Base-by-base conservation (phyloP, 2,888 invertebrate species). In the Fragum fragum region DNA sequence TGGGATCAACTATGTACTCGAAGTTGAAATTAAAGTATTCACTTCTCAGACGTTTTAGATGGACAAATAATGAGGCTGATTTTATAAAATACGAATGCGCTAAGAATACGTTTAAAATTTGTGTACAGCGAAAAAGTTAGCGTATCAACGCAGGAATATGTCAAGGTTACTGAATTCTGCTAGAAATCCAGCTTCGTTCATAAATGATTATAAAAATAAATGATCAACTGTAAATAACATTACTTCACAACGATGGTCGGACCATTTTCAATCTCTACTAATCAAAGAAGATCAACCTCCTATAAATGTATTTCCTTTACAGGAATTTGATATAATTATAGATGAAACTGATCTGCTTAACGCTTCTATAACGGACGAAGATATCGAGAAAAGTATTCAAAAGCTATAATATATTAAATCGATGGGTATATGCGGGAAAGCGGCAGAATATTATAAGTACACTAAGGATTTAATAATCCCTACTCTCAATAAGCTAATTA, bases 401-500 rank as follows among this genome's bases (percentile, higher is more conserved):
- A 59, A 61, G 39, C 28, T 73, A n/a, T 42, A 73, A 26, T 3
- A 2, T 28, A 47, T 42, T 21, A 73, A 59, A 39, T 39, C 73
- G 18, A 29, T 29, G 42, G 73, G 73, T 39, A 59, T 21, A 18
- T 59, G 61, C 36, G 73, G 73, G 0, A 57, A 42, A 23, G 73
- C 36, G 1, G 28, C 73, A 2, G 73, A 73, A 59, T 73, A 29
- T 61, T 61, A 73, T 59, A 73, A 61, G 28, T 18, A 57, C 26
- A 26, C 72, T 11, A 26, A 29, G 18, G 9, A 47, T 52, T 29
- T 70, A 16, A 47, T 70, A 7, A 52, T 21, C n/a, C 70, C 53
- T 11, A 28, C 28, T 18, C 14, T 70, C 2, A 28, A 52, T 2
- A 47, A 28, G 29, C n/a, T 68, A 42, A 42, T 68, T 39, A 68